Conservation (phyloP, 2,797 vertebrate species). For the Schizopygopsis pylzovi region DNA sequence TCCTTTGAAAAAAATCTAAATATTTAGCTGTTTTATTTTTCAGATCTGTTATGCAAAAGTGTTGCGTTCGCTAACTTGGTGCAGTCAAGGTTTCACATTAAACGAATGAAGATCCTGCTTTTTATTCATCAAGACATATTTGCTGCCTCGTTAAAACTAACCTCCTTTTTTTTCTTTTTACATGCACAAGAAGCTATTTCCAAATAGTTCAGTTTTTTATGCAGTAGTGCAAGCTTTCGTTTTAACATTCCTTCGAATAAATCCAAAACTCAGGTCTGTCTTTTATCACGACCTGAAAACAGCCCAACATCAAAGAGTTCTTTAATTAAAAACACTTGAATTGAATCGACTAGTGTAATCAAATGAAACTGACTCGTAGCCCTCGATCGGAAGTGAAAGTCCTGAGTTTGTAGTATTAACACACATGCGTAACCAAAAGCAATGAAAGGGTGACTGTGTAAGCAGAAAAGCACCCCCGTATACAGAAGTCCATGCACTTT, state of each 20-base stretch:
- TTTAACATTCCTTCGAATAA: background rate
- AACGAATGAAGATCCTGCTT: background rate
- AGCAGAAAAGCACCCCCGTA: slow-evolving; percentile 24
- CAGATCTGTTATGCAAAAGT: background rate
- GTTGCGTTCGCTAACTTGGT: background rate
- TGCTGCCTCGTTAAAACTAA: background rate
- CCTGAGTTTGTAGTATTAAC: slow-evolving; percentile 19
- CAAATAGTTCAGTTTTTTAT: slow-evolving; percentile 39
- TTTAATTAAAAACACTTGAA: slow-evolving; percentile 9
- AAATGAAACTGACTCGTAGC: slow-evolving; percentile 19
- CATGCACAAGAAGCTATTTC: slow-evolving; percentile 38
- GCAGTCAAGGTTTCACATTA: background rate
- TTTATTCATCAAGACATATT: slow-evolving; percentile 4
- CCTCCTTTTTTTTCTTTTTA: slow-evolving; percentile 19
- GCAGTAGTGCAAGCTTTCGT: slow-evolving; percentile 32
- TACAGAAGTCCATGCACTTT: slow-evolving; percentile 74
- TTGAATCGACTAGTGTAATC: background rate
- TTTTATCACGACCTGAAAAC: slow-evolving; percentile 18
- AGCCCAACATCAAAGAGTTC: background rate
- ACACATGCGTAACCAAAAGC: slow-evolving; percentile 3
- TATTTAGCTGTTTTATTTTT: background rate
- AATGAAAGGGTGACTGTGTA: slow-evolving; percentile 12
- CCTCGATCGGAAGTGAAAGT: background rate
- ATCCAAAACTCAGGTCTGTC: slow-evolving; percentile 12
- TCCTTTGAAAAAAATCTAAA: background rate